Percentiles rank a stretch among this genome's conserved stretches.
Evolutionary conservation across 2,888 invertebrate genomes (phyloP).

Genomic region (Mechanitis messenoides): DNA sequence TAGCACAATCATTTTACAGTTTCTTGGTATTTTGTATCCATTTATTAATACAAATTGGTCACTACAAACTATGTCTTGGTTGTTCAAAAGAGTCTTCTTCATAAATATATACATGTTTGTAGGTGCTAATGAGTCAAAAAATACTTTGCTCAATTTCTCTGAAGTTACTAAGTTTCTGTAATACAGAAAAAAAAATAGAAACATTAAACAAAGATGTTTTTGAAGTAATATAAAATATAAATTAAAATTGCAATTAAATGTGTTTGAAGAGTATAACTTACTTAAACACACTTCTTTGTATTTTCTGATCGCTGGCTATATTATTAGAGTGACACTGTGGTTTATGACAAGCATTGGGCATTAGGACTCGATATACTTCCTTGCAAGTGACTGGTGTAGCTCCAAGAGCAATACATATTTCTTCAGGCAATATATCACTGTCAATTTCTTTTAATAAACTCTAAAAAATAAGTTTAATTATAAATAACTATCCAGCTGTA

Average conservation of each 20-base stretch:
- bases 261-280: conserved; percentile 32
- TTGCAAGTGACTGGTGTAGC: conserved; percentile 59
- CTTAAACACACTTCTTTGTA: conserved; percentile 62
- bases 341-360: conserved; percentile 59
- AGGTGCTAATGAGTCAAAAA: conserved; percentile 57
- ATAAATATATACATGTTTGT: conserved; percentile 73
- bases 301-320: conserved; percentile 63
- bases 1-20: conserved; percentile 54
- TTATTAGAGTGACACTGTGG: conserved; percentile 59
- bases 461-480: conserved; percentile 36
- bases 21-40: conserved; percentile 58
- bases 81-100: conserved; percentile 48
- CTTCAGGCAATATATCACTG: conserved; percentile 56
- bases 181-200: conserved; percentile 25
- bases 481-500: too few species aligned
- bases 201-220: background rate
- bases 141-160: conserved; percentile 57
- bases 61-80: conserved; percentile 42
- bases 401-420: conserved; percentile 64
- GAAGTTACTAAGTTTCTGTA: conserved; percentile 69
- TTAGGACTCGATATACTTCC: conserved; percentile 60
- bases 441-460: conserved; percentile 61
- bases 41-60: conserved; percentile 56
- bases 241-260: conserved; percentile 3
- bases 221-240: background rate